These are phyloP conservation scores for Mobula birostris DNA, from an alignment of 2,113 vertebrate species.

Conservation along the genomic window DNA sequence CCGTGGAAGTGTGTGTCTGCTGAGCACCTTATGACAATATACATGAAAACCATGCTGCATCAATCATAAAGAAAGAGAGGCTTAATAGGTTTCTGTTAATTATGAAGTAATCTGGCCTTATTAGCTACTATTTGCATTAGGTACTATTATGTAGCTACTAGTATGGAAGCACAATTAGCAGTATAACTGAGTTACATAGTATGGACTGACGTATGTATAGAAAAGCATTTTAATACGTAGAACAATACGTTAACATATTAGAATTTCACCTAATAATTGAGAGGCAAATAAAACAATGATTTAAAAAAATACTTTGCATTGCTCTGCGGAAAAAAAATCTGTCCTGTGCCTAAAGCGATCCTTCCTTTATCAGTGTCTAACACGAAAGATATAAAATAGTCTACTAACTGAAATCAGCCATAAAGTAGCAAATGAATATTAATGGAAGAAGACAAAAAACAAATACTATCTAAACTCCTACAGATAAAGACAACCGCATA, in stretches of 20 bases:
- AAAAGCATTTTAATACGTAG: background rate
- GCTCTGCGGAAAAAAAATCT: background rate
- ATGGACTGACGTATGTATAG: background rate
- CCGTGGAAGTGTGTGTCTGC: too few species aligned
- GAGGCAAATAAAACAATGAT: background rate
- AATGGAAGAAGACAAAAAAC: background rate
- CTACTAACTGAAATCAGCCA: background rate
- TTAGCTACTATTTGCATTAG: background rate
- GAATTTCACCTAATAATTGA: background rate
- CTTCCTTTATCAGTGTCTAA: background rate
- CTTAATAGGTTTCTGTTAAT: background rate
- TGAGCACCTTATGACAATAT: too few species aligned
- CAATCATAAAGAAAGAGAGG: too few species aligned
- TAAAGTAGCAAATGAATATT: background rate
- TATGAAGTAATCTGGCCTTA: background rate
- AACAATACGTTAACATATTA: background rate
- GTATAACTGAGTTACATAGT: background rate
- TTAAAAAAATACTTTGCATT: background rate
- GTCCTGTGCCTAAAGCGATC: background rate
- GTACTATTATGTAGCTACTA: background rate
- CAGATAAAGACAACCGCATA: background rate
- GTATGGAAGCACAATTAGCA: background rate
- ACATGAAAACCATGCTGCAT: too few species aligned
- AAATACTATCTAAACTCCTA: background rate
- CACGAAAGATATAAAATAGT: background rate